Conservation (phyloP, 2,888 invertebrate genomes). For the Heteropelma amictum region DNA sequence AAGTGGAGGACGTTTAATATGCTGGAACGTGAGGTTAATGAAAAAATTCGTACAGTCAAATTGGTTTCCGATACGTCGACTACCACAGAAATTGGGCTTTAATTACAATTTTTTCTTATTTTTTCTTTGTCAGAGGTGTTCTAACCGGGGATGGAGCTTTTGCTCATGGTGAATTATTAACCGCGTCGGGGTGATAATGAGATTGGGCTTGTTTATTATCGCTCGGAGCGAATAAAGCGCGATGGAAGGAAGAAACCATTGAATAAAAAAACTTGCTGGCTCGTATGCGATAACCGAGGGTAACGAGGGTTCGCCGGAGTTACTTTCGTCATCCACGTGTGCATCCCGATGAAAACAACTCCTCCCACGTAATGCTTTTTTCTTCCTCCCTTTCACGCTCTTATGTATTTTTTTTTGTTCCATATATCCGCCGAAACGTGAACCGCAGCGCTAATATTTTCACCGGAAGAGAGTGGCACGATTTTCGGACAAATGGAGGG, state of each 20-base stretch:
- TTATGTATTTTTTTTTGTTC: conserved; percentile 23
- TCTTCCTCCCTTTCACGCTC: neutral
- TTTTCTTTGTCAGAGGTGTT: neutral
- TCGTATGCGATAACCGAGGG: neutral
- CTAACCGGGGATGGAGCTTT: conserved; percentile 2
- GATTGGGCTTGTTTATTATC: conserved; percentile 47
- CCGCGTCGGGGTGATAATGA: conserved; percentile 33
- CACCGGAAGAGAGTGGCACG: conserved; percentile 42
- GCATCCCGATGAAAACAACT: neutral
- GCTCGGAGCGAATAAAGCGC: neutral
- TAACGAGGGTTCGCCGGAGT: neutral
- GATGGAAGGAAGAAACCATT: neutral
- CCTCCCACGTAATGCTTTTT: neutral
- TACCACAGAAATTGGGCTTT: neutral
- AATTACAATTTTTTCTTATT: neutral
- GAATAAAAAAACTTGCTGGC: neutral
- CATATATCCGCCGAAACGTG: neutral
- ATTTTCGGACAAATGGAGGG: conserved; percentile 57
- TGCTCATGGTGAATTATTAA: conserved; percentile 24
- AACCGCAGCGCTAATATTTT: neutral
- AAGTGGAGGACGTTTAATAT: neutral
- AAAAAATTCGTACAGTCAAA: conserved; percentile 18
- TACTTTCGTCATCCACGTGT: neutral
- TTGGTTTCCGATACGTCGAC: conserved; percentile 41
- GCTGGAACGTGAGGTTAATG: neutral